Evolutionary conservation across 2,113 vertebrate species (phyloP), one percentile per base, ranked within the genome.

Genomic region (Garra rufa): DNA sequence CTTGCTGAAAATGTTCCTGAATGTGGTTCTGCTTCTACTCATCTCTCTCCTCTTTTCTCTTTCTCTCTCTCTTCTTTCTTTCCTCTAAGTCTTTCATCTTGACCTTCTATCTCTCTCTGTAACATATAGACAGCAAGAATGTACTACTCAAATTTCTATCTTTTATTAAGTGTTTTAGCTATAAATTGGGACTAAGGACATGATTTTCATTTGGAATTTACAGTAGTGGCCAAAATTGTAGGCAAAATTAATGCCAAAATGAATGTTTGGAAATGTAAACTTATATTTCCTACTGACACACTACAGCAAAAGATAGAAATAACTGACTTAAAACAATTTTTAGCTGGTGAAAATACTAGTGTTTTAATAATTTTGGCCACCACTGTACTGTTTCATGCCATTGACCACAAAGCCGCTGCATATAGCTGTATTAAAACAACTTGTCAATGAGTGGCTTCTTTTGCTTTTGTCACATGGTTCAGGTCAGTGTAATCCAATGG

Each of bases 1-100:
- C 79, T 61, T 75, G 63, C 86, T 71, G 86, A 85, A 87, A 87
- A 82, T 30, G 71, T 83, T 52, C 63, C 52, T 87, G 83, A 85
- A 82, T 85, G 81, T 82, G 80, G 78, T 83, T 87, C 82, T 48
- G 55, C 57, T 81, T 17, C 7, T 59, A 24, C 81, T 17, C 28
- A 28, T 82, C 43, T 82, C 43, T 71, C 38, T 48, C 13, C 59
- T 34, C 4, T 43, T 81, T 74, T 81, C 28, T 57, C 44, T 73
- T 52, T 83, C 15, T 74, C 69, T 57, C 30, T 76, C 19, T 76
- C 19, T 65, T 24, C 4, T 65, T 70, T 34, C n/a, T 7, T 67
- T 11, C 50, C 19, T 50, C 1, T 3, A 38, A 41, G 76, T 65
- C 43, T 65, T 65, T 65, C 59, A 80, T 65, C 15, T 67, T 67